Base-by-base conservation (phyloP, 2,888 invertebrate genomes). In the Trissolcus japonicus region DNA sequence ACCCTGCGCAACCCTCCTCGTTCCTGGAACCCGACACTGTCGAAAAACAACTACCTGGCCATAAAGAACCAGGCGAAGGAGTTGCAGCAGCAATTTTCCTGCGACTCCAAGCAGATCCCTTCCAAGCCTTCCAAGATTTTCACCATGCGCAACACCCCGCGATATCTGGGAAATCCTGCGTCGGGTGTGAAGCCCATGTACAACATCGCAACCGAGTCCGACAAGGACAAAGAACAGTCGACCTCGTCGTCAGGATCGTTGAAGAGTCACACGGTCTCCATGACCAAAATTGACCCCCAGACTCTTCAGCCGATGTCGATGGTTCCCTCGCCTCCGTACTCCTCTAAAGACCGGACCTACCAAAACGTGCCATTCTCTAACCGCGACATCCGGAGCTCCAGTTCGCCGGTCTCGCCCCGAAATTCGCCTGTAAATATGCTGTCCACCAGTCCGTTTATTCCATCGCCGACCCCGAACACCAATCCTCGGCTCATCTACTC, bases 171-270 rank as follows among this genome's bases (percentile, higher is more conserved):
- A 0, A 92, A 92, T 82, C 92, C 92, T 0, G 91, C 92, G 0
- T 92, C 92, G 0, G 92, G 92, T 0, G 92, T 92, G 0, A 92
- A 92, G 76, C 92, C 92, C 0, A 90, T 92, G 90, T 92, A 92
- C 78, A 91, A 91, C 7, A 89, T 91, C 0, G 87, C 88, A 50
- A 89, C 89, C 1, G 90, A 91, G 1, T 86, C 80, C 4, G 79
- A 80, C 0, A 82, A 83, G 29, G 83, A 83, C 4, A 68, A 79
- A 35, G 76, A 69, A 1, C 76, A 63, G 50, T 14, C 68, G 1
- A 68, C 78, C 3, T 51, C 73, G 1, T 50, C 76, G 2, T 73
- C 79, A 1, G 59, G 65, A n/a, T 56, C 59, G 2, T 76, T 80
- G 0, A 82, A 82, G 53, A 82, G 78, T 19, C 60, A 62, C 57